These are phyloP conservation scores for Lemur catta DNA, from an alignment of 2,797 vertebrate genomes.

Conservation along the genomic window DNA sequence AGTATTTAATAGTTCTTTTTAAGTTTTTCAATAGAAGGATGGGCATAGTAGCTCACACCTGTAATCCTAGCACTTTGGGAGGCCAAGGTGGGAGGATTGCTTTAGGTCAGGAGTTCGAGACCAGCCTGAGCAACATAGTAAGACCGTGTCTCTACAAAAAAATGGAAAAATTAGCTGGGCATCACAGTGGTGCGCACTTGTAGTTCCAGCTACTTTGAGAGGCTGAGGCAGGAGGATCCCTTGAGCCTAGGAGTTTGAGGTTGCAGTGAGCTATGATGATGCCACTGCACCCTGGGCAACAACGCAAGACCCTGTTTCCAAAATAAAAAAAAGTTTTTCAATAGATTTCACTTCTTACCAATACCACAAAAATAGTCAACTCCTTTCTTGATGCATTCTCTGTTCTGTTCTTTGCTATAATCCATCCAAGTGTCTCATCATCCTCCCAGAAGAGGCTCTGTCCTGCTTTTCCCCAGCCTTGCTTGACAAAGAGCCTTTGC, in stretches of 20 bases:
- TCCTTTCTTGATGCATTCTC: not conserved
- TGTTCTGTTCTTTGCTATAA: not conserved
- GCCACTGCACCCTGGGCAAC: not conserved
- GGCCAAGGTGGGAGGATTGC: not conserved
- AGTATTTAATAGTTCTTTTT: not conserved
- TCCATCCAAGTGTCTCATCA: not conserved
- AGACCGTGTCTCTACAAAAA: not conserved
- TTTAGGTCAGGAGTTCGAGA: not conserved
- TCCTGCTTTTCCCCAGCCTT: not conserved
- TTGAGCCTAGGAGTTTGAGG: not conserved
- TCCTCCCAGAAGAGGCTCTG: not conserved
- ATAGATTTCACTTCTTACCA: not conserved
- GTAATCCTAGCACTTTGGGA: not conserved
- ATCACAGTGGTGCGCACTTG: too few species aligned
- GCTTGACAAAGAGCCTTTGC: not conserved
- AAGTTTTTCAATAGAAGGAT: not conserved
- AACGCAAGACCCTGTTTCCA: not conserved
- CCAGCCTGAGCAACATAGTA: not conserved
- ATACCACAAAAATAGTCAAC: not conserved
- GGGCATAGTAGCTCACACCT: not conserved
- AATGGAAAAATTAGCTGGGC: not conserved
- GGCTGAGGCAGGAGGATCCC: too few species aligned
- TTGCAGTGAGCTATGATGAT: not conserved
- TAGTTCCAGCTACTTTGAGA: too few species aligned
- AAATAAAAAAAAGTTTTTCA: not conserved